Conservation (phyloP, 2,888 invertebrate genomes). For the Pollenia amentaria region DNA sequence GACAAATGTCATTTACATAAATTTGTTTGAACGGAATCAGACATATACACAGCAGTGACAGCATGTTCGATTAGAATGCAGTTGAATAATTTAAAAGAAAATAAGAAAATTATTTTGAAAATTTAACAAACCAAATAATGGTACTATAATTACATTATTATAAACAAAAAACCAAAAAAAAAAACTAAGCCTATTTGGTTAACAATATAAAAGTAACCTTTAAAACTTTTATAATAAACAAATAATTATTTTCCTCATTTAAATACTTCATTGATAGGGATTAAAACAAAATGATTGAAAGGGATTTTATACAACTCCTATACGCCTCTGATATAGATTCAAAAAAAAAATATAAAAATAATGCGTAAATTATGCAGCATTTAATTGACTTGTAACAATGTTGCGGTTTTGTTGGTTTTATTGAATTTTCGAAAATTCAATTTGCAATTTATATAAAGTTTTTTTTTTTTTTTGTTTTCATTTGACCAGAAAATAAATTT, state of each 20-base stretch:
- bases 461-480: background rate
- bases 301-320: too few species aligned
- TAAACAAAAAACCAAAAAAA: background rate
- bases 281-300: too few species aligned
- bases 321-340: background rate
- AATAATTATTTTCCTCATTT: background rate
- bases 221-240: background rate
- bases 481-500: conserved; percentile 35
- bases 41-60: conserved; percentile 19
- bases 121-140: background rate
- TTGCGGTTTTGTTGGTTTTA: conserved; percentile 62
- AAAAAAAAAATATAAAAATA: conserved; percentile 28
- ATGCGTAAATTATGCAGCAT: conserved; percentile 61
- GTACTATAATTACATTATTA: too few species aligned
- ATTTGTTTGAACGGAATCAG: conserved; percentile 54
- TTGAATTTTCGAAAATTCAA: conserved; percentile 58
- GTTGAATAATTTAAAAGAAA: conserved; percentile 14
- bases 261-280: too few species aligned
- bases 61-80: conserved; percentile 5
- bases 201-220: background rate
- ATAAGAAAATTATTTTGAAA: background rate
- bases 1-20: conserved; percentile 57
- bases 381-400: conserved; percentile 69
- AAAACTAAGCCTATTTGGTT: background rate
- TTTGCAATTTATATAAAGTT: conserved; percentile 32